Conservation (phyloP, 2,113 vertebrate genomes). For the Microtus richardsoni region DNA sequence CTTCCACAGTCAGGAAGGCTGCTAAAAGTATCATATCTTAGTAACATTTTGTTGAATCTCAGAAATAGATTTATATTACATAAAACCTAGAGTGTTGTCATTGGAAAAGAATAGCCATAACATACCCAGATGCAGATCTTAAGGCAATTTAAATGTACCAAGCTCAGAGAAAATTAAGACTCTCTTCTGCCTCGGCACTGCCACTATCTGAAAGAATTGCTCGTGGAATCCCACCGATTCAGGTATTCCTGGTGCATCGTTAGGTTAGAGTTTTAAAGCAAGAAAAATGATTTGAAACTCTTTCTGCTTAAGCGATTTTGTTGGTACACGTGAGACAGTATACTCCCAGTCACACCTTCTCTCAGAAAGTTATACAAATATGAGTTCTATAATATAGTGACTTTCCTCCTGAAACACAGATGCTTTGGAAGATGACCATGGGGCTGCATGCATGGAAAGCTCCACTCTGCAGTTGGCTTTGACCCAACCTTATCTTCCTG, state of each 20-base stretch:
- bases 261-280: background rate
- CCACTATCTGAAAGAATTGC: background rate
- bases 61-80: slow-evolving; percentile 61
- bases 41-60: slow-evolving; percentile 52
- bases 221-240: background rate
- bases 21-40: slow-evolving; percentile 52
- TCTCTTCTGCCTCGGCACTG: background rate
- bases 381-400: background rate
- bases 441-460: background rate
- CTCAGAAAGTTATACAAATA: background rate
- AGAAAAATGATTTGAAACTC: background rate
- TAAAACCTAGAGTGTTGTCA: background rate
- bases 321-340: background rate
- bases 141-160: slow-evolving; percentile 1
- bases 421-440: background rate
- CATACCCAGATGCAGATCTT: background rate
- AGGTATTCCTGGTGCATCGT: background rate
- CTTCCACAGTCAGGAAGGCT: slow-evolving; percentile 22
- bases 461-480: background rate
- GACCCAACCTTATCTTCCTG: background rate
- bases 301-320: background rate
- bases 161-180: background rate
- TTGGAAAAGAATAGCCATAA: background rate
- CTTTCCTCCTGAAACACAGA: background rate
- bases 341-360: too few species aligned